Evolutionary conservation across 2,888 invertebrate species (phyloP), one percentile per base, ranked within the genome.

Genomic region (Piscicola geometra): DNA sequence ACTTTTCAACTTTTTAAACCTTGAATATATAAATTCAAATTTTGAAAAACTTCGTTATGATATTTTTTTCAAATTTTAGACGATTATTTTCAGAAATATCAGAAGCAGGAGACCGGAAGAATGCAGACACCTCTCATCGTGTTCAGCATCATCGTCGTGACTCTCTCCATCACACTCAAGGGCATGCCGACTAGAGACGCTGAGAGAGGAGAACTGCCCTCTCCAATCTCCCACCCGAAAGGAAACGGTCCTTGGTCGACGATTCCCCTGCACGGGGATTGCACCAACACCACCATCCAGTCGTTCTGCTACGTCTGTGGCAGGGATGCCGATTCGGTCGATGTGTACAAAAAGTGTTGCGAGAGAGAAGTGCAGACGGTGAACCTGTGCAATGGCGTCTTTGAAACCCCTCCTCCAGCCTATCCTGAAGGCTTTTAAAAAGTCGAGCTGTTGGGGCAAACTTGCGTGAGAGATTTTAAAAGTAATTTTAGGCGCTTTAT

Each of bases 261-360:
- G 47, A 71, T 71, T 50, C 50, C 36, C 15, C 36, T 30, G 15
- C 36, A 28, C 18, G 71, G 71, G 28, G 71, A 52, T 25, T 71
- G 71, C 52, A 18, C n/a, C 15, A 52, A 52, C 25, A 36, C 25
- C 28, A 33, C 28, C 25, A 30, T 41, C 18, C n/a, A 41, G 28
- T 28, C 25, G 50, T 15, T 30, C 21, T 73, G 73, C n/a, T 73
- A 73, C 64, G 52, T 30, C 64, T 73, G 73, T 28, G 73, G 73
- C 18, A 73, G 64, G 25, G 64, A 73, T 18, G 60, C 64, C 2
- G 33, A 73, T 30, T 73, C 73, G 18, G 60, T 32, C n/a, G 64
- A 64, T 21, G 60, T 73, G 33, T 73, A 73, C 60, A 60, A n/a
- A 15, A 56, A 33, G 35, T 73, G 73, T 41, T 73, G 73, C 36